These are phyloP conservation scores for Uloborus plumipes DNA, from an alignment of 2,888 invertebrate species.

Conservation along the genomic window DNA sequence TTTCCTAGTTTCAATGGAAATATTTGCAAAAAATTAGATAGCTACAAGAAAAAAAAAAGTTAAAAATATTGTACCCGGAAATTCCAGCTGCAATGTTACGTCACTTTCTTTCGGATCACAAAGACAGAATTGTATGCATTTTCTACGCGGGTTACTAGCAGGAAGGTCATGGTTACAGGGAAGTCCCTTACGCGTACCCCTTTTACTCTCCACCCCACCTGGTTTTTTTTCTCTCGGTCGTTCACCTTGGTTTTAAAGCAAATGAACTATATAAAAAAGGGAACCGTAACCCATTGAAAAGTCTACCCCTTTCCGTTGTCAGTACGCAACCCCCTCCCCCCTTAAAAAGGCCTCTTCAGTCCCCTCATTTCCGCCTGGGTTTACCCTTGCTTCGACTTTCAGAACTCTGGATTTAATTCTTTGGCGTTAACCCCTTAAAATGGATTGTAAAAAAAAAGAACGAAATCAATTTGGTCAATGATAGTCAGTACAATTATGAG, in stretches of 20 bases:
- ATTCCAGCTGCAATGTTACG: too few relatives aligned
- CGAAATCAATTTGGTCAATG: too few relatives aligned
- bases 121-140: neutral
- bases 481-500: too few relatives aligned
- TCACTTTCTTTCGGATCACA: neutral
- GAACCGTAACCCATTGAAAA: slow-evolving; percentile 55
- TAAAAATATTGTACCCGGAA: too few relatives aligned
- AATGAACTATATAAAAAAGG: slow-evolving; percentile 24
- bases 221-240: slow-evolving; percentile 38
- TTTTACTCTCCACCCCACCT: slow-evolving; percentile 36
- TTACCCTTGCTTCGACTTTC: slow-evolving; percentile 53
- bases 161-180: slow-evolving; percentile 12
- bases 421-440: slow-evolving; percentile 37
- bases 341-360: slow-evolving; percentile 15
- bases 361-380: slow-evolving; percentile 46
- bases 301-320: slow-evolving; percentile 57
- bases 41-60: too few relatives aligned
- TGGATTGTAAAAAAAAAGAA: too few relatives aligned
- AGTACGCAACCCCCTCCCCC: neutral
- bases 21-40: too few relatives aligned
- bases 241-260: slow-evolving; percentile 40
- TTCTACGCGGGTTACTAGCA: neutral
- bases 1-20: too few relatives aligned
- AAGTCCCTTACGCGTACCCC: slow-evolving; percentile 32
- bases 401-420: neutral